Conservation (phyloP, 2,113 vertebrate species). For the Protomyctophum bolini region DNA sequence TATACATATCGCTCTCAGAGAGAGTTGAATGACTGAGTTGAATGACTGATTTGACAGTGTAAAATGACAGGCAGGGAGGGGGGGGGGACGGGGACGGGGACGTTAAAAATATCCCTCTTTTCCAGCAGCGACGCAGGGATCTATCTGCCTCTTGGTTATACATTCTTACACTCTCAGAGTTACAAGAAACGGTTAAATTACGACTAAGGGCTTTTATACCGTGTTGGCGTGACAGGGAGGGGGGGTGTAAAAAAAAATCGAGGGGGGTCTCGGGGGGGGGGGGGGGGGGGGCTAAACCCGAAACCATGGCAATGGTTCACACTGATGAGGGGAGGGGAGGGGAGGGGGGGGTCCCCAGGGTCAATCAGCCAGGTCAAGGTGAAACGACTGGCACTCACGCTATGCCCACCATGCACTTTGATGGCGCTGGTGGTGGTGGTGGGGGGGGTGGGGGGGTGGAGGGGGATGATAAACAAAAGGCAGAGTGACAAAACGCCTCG, state of each 20-base stretch:
- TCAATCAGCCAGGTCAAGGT: slow-evolving; percentile 69
- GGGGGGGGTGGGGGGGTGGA: not conserved
- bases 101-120: no score
- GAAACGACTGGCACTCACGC: slow-evolving; percentile 60
- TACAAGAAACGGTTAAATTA: no score
- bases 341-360: no score
- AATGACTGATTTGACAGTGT: no score
- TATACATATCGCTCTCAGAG: no score
- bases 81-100: no score
- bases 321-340: slow-evolving; percentile 57
- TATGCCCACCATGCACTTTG: slow-evolving; percentile 37
- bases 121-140: no score
- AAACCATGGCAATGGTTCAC: slow-evolving; percentile 68
- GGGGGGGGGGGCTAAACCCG: slow-evolving; percentile 36
- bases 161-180: no score
- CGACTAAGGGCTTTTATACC: slow-evolving; percentile 8
- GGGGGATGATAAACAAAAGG: slow-evolving; percentile 10
- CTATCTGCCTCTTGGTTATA: no score
- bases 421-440: not conserved
- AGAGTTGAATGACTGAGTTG: no score
- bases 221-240: slow-evolving; percentile 40
- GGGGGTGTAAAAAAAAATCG: not conserved
- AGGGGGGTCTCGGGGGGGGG: slow-evolving; percentile 5
- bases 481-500: slow-evolving; percentile 36
- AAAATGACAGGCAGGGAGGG: no score